phyloP scores from a whole-genome alignment of 2,888 invertebrate genomes.

The Ypsolopha scabrella region DNA sequence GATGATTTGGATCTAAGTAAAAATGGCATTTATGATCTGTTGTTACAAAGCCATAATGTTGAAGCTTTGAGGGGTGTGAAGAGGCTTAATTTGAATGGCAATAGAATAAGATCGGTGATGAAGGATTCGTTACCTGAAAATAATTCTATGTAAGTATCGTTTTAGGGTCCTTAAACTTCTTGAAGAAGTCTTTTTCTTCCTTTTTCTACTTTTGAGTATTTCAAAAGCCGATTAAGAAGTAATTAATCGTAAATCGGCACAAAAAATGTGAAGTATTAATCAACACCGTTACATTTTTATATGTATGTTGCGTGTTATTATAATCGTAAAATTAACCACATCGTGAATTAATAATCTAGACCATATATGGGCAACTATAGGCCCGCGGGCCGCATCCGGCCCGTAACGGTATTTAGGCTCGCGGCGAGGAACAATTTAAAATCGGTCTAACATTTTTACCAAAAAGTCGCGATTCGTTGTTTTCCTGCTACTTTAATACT shows the following conservation, averaged over 20 bases:
- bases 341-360: no score
- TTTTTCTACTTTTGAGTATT: neutral
- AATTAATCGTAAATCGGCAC: neutral
- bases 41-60: constrained; percentile 37
- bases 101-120: constrained; percentile 48
- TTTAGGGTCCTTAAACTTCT: no score
- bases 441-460: no score
- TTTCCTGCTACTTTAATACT: no score
- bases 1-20: constrained; percentile 61
- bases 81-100: constrained; percentile 60
- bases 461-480: no score
- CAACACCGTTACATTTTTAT: neutral
- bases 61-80: constrained; percentile 35
- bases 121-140: constrained; percentile 47
- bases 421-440: no score
- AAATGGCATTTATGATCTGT: constrained; percentile 47
- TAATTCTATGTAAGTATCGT: constrained; percentile 53
- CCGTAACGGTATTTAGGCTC: no score
- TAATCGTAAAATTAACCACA: no score
- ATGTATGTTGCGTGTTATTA: neutral
- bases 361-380: no score
- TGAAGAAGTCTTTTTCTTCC: no score
- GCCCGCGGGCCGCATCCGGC: no score
- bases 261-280: neutral
- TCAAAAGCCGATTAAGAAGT: neutral